Conservation (phyloP, 2,888 invertebrate species). For the Euproctis similis region DNA sequence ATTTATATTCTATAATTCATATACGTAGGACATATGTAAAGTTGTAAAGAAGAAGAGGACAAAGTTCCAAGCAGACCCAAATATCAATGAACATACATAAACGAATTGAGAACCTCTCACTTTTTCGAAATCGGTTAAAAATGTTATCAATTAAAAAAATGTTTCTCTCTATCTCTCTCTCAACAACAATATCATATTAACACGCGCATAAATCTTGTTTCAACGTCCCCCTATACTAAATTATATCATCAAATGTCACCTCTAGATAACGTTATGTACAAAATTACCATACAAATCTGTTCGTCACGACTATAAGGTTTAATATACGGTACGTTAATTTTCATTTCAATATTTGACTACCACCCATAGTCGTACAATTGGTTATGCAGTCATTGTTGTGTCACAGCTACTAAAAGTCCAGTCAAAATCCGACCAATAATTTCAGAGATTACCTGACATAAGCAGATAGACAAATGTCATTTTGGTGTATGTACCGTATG, state of each 20-base stretch:
- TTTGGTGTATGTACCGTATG: no score
- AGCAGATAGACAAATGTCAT: no score
- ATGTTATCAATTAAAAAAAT: no score
- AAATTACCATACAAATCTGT: conserved; percentile 73
- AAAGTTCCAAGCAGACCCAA: not conserved
- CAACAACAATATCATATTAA: conserved; percentile 54
- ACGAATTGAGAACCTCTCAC: conserved; percentile 2
- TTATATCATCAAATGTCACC: conserved; percentile 68
- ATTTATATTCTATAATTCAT: no score
- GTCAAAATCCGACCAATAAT: no score
- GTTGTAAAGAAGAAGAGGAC: no score
- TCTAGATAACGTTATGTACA: conserved; percentile 43
- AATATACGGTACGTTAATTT: conserved; percentile 62
- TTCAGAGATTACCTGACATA: no score
- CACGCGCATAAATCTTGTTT: conserved; percentile 66
- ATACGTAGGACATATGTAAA: no score
- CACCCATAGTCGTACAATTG: conserved; percentile 32
- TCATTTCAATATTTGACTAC: conserved; percentile 62
- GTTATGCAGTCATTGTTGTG: conserved; percentile 26
- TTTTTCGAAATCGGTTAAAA: no score
- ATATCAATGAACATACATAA: conserved; percentile 2
- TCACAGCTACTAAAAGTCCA: no score
- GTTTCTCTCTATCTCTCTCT: conserved; percentile 45
- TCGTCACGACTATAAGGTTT: conserved; percentile 49
- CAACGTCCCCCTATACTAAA: conserved; percentile 63